phyloP scores from a whole-genome alignment of 1,140 invertebrate species.

The Stenopsyche tienmushanensis region DNA sequence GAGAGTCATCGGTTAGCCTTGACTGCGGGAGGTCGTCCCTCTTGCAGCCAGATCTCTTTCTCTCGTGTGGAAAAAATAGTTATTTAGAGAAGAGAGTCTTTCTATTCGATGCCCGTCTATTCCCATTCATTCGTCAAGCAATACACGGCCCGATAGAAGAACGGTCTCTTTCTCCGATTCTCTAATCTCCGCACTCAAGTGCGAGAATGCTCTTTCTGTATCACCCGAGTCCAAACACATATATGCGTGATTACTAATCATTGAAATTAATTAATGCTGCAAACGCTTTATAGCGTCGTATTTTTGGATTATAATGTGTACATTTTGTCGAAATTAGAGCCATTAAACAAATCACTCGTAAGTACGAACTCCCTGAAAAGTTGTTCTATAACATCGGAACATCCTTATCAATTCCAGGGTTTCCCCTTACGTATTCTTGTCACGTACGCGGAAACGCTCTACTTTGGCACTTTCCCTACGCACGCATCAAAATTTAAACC shows the following conservation, averaged over 20 bases:
- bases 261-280: not conserved
- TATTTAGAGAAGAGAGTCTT: too few species aligned
- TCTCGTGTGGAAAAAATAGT: too few species aligned
- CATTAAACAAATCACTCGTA: not conserved
- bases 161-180: too few species aligned
- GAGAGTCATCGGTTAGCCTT: too few species aligned
- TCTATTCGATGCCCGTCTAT: too few species aligned
- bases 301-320: not conserved
- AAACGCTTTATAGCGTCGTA: not conserved
- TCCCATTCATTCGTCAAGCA: too few species aligned
- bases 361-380: not conserved
- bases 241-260: not conserved
- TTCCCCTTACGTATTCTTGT: not conserved
- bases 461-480: conserved; percentile 5
- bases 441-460: not conserved
- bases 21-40: too few species aligned
- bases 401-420: not conserved
- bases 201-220: too few species aligned
- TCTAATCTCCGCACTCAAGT: too few species aligned
- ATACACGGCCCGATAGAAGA: too few species aligned
- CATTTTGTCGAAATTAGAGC: not conserved
- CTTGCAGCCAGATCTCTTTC: too few species aligned
- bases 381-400: not conserved
- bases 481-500: conserved; percentile 8
- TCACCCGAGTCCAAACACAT: not conserved